A percentile compares a stretch with the other conserved stretches of the same genome.
Conservation (phyloP, 30 jellyfish, hydroid and myxozoan species). For the Aurelia aurita complex sp. Pacific region DNA sequence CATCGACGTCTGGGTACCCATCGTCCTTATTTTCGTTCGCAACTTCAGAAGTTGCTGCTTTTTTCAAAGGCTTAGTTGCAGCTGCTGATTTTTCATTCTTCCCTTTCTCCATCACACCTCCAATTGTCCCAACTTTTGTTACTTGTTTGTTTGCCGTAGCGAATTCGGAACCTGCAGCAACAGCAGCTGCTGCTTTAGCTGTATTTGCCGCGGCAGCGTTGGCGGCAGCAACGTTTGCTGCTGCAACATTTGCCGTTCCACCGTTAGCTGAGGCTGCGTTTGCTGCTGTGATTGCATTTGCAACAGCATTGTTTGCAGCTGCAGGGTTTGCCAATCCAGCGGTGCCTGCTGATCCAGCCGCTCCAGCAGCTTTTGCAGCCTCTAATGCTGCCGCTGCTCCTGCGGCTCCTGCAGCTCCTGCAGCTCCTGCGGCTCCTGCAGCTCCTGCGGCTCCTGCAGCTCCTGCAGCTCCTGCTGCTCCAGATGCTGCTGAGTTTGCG, state of each 20-base stretch:
- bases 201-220: neutral
- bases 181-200: too few species aligned
- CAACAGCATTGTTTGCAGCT: slow-evolving; percentile 26
- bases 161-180: slow-evolving; percentile 19
- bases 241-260: neutral
- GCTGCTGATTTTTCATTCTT: slow-evolving; percentile 17
- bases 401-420: slow-evolving; percentile 30
- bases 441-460: slow-evolving; percentile 20
- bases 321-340: slow-evolving; percentile 15
- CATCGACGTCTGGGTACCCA: slow-evolving; percentile 41
- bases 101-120: slow-evolving; percentile 51
- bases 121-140: slow-evolving; percentile 28
- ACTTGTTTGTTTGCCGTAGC: neutral
- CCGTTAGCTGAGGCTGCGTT: slow-evolving; percentile 17
- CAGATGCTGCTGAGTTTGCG: slow-evolving; percentile 22
- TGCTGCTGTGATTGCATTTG: slow-evolving; percentile 6
- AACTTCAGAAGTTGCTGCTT: slow-evolving; percentile 20
- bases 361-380: slow-evolving; percentile 30
- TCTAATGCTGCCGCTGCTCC: slow-evolving; percentile 15
- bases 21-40: slow-evolving; percentile 12
- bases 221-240: slow-evolving; percentile 2
- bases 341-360: slow-evolving; percentile 27
- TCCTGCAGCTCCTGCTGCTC: slow-evolving; percentile 27
- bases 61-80: slow-evolving; percentile 13
- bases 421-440: slow-evolving; percentile 11